Conservation (phyloP, 2,888 invertebrate genomes). For the Ophion obscuratus region DNA sequence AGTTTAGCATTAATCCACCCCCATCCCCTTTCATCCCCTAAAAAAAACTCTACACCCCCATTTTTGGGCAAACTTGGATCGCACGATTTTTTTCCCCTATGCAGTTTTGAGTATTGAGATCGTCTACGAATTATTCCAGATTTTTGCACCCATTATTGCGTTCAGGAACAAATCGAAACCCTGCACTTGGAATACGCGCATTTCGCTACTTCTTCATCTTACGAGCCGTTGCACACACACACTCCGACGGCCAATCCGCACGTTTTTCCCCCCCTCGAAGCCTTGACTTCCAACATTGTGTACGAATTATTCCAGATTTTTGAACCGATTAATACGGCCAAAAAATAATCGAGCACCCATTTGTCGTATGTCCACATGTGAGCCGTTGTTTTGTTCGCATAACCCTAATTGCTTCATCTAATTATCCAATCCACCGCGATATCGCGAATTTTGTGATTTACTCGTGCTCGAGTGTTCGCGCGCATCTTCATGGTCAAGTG, state of each 20-base stretch:
- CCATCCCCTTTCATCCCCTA: no score
- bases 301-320: background rate
- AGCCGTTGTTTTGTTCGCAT: background rate
- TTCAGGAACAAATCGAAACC: no score
- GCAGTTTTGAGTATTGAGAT: background rate
- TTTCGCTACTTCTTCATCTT: background rate
- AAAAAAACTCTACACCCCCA: no score
- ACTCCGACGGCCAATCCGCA: background rate
- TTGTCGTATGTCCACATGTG: background rate
- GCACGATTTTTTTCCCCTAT: no score
- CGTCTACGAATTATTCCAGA: background rate
- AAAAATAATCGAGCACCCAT: background rate
- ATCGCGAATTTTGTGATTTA: background rate
- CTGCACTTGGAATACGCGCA: no score
- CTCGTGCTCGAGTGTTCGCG: background rate
- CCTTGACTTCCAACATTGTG: background rate
- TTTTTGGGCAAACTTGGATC: no score
- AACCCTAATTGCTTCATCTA: background rate
- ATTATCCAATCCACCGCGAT: background rate
- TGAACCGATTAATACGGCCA: background rate
- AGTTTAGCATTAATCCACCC: no score
- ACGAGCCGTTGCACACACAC: background rate
- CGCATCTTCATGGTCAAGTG: background rate
- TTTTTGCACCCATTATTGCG: background rate
- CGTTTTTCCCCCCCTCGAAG: background rate